Evolutionary conservation across 2,113 vertebrate species (phyloP).

Genomic region (Entelurus aequoreus): DNA sequence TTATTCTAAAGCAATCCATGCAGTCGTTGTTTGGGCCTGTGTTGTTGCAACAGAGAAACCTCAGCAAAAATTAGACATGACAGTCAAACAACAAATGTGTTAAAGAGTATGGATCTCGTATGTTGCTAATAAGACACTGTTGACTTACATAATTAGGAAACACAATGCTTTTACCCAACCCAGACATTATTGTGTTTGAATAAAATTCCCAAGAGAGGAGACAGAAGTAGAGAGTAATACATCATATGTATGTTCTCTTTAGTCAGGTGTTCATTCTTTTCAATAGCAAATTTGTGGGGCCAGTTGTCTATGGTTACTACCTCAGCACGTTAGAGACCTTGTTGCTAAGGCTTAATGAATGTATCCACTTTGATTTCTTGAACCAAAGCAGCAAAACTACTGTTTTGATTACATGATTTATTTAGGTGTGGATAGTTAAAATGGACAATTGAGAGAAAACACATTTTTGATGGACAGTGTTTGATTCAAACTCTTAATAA

Average conservation of each 20-base stretch:
- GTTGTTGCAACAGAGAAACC: not conserved
- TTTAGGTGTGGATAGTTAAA: too few species aligned
- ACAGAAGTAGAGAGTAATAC: too few species aligned
- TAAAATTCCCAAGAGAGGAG: not conserved
- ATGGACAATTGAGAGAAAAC: not conserved
- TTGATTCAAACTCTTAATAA: not conserved
- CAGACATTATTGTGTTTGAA: not conserved
- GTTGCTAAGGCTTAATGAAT: not conserved
- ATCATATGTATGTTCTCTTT: too few species aligned
- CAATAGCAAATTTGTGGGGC: not conserved
- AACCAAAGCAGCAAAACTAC: not conserved
- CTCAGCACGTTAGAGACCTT: not conserved
- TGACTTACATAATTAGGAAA: not conserved
- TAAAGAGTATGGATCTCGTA: not conserved
- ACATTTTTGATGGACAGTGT: not conserved
- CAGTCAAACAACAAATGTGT: not conserved
- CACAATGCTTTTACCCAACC: not conserved
- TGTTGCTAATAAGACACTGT: not conserved
- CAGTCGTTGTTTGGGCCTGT: not conserved
- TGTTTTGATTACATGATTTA: too few species aligned
- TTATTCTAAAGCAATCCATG: not conserved
- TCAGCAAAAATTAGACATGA: not conserved
- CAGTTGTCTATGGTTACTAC: slow-evolving; percentile 1
- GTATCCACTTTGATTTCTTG: not conserved
- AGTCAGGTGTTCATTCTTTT: not conserved